Percentiles rank a stretch among this genome's conserved stretches.
phyloP scores from a whole-genome alignment of 2,888 invertebrate genomes.

The Bellardia bayeri region DNA sequence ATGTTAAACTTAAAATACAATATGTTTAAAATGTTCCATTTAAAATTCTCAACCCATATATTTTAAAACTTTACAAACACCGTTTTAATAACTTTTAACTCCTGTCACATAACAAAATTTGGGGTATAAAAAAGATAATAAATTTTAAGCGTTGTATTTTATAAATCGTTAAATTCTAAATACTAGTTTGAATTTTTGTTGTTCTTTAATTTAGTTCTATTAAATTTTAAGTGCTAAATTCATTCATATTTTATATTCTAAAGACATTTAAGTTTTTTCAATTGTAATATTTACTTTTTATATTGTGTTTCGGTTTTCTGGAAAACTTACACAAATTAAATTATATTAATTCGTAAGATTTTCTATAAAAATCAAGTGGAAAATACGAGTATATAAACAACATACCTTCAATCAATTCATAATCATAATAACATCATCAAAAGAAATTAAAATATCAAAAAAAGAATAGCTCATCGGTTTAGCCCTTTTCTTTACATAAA shows the following conservation, averaged over 20 bases:
- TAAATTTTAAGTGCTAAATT: constrained; percentile 60
- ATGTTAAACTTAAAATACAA: too few relatives aligned
- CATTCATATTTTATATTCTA: constrained; percentile 35
- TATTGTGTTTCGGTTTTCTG: background rate
- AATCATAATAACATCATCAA: background rate
- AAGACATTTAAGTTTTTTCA: constrained; percentile 42
- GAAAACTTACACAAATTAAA: constrained; percentile 4
- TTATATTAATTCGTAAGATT: constrained; percentile 35
- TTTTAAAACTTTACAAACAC: background rate
- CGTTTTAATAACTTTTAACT: background rate
- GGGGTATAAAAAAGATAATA: background rate
- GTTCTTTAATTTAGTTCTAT: constrained; percentile 8
- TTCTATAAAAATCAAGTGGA: constrained; percentile 14
- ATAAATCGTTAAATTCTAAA: constrained; percentile 42
- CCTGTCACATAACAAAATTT: background rate
- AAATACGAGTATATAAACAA: background rate
- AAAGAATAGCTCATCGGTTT: constrained; percentile 34
- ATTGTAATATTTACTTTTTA: background rate
- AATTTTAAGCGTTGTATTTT: constrained; percentile 49
- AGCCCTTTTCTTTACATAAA: constrained; percentile 76
- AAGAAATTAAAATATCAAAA: background rate
- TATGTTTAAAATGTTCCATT: too few relatives aligned
- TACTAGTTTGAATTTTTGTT: constrained; percentile 47
- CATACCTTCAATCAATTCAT: background rate
- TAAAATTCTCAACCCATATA: background rate